Percentiles rank a stretch among this genome's conserved stretches.
Evolutionary conservation across 2,797 vertebrate genomes (phyloP).

Genomic region (Epinephelus awoara): DNA sequence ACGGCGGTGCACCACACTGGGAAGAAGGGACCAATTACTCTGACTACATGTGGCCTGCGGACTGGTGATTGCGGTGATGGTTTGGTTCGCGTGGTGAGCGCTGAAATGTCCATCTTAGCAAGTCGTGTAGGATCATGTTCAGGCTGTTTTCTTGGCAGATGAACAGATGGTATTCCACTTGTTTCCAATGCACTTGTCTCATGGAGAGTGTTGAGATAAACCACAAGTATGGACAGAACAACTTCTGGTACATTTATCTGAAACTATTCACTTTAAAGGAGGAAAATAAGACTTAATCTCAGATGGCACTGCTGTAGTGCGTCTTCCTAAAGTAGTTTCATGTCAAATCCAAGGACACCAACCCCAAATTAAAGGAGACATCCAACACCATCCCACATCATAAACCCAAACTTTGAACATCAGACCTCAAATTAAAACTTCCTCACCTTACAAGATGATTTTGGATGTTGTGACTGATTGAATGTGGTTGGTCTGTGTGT

Average conservation of each 20-base stretch:
- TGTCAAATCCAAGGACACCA: conserved; percentile 36
- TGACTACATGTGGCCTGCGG: conserved; percentile 79
- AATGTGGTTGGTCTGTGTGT: conserved; percentile 29
- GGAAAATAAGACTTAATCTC: neutral
- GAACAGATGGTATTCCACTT: conserved; percentile 50
- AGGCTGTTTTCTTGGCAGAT: conserved; percentile 49
- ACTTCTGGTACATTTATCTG: neutral
- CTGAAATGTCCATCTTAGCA: conserved; percentile 57
- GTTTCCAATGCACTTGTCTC: conserved; percentile 69
- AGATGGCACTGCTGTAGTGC: neutral
- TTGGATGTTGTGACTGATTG: conserved; percentile 52
- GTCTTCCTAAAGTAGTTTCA: conserved; percentile 20
- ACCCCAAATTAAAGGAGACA: conserved; percentile 45
- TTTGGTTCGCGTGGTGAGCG: conserved; percentile 59
- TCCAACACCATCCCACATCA: conserved; percentile 34
- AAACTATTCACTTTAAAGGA: neutral
- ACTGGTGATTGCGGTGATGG: conserved; percentile 75
- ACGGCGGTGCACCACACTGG: conserved; percentile 82
- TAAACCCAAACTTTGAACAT: conserved; percentile 45
- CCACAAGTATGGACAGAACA: neutral
- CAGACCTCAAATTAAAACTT: conserved; percentile 57
- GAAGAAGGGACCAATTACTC: conserved; percentile 76
- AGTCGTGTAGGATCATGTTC: conserved; percentile 59
- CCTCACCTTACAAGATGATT: conserved; percentile 37
- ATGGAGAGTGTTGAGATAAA: neutral